Evolutionary conservation across 2,797 vertebrate genomes (phyloP).

Genomic region (Sebastes variabilis): DNA sequence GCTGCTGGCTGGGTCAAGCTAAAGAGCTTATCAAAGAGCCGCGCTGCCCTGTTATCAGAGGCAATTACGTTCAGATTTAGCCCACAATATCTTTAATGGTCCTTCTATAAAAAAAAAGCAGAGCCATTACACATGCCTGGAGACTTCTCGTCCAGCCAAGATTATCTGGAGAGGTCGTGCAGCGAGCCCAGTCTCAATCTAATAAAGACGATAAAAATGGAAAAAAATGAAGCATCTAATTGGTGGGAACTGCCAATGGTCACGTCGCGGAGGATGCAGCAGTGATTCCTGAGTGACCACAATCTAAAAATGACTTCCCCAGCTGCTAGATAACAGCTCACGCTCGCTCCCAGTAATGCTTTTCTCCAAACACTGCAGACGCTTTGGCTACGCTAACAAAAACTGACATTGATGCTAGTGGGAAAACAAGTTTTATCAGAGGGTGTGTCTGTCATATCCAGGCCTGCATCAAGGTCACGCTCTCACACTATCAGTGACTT

Average conservation of each 20-base stretch:
- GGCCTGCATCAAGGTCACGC: slow-evolving; percentile 50
- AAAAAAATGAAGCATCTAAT: slow-evolving; percentile 66
- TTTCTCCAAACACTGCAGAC: slow-evolving; percentile 74
- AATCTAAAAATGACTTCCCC: slow-evolving; percentile 84
- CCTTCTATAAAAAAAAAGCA: slow-evolving; percentile 36
- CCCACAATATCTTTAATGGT: slow-evolving; percentile 62
- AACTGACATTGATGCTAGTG: slow-evolving; percentile 59
- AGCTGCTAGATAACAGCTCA: slow-evolving; percentile 78
- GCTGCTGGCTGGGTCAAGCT: slow-evolving; percentile 25
- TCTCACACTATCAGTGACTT: slow-evolving; percentile 60
- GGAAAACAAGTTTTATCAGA: slow-evolving; percentile 72
- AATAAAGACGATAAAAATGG: slow-evolving; percentile 74
- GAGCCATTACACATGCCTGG: slow-evolving; percentile 61
- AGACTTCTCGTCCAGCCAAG: slow-evolving; percentile 56
- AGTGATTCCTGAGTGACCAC: slow-evolving; percentile 73
- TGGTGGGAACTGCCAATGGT: slow-evolving; percentile 80
- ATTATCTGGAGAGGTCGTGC: slow-evolving; percentile 57
- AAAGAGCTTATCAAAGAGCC: slow-evolving; percentile 60
- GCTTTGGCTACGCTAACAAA: slow-evolving; percentile 67
- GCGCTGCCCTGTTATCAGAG: slow-evolving; percentile 62
- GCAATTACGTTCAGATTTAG: slow-evolving; percentile 67
- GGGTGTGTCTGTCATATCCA: slow-evolving; percentile 57
- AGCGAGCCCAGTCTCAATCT: slow-evolving; percentile 52
- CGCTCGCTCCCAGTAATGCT: slow-evolving; percentile 63
- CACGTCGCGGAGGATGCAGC: slow-evolving; percentile 77